phyloP scores from a whole-genome alignment of 2,113 vertebrate species.

The Amazona vittata region DNA sequence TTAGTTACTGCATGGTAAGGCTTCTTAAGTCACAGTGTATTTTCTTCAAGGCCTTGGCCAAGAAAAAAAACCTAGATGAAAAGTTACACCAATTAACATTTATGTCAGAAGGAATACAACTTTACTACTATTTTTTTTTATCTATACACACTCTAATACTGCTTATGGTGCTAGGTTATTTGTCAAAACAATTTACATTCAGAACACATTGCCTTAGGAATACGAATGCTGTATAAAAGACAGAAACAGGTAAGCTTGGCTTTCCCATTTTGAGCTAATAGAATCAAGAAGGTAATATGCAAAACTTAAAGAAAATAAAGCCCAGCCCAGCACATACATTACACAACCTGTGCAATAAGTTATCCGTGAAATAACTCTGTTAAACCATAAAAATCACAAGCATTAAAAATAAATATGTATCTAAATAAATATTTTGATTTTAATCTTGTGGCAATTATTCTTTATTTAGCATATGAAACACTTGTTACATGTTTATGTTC shows the following conservation, averaged over 20 bases:
- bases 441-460: conserved; percentile 65
- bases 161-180: conserved; percentile 74
- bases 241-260: conserved; percentile 38
- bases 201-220: conserved; percentile 40
- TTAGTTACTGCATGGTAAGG: conserved; percentile 81
- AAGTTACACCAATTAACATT: conserved; percentile 74
- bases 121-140: conserved; percentile 73
- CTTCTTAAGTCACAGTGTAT: conserved; percentile 91
- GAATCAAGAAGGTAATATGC: conserved; percentile 14
- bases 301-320: not conserved
- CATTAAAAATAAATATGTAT: conserved; percentile 61
- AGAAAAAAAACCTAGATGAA: conserved; percentile 68
- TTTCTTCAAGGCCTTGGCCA: conserved; percentile 78
- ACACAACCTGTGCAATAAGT: conserved; percentile 47
- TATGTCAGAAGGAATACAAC: conserved; percentile 77
- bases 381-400: conserved; percentile 62
- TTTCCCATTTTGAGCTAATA: conserved; percentile 22
- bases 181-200: conserved; percentile 70
- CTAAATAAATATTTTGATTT: conserved; percentile 74
- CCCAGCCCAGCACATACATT: conserved; percentile 36
- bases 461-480: conserved; percentile 70
- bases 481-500: conserved; percentile 66
- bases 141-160: conserved; percentile 87
- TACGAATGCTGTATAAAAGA: conserved; percentile 38
- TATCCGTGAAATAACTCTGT: conserved; percentile 40